Base-by-base conservation (phyloP, 2,888 invertebrate genomes). In the Caenorhabditis zanzibari region DNA sequence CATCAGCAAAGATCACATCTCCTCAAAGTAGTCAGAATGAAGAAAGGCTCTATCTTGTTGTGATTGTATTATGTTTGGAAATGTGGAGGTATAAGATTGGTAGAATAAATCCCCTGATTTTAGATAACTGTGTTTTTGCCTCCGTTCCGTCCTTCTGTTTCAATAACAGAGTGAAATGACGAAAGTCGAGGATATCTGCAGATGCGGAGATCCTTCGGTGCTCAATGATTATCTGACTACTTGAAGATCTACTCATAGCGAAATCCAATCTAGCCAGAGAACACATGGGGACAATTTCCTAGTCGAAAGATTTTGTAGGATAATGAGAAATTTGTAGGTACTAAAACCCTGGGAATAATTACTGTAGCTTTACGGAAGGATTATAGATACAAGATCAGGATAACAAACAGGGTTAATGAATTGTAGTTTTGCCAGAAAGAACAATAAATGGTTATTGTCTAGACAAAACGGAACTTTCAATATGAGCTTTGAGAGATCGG, bases 71-170 rank as follows among this genome's bases (percentile, higher is more conserved):
- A 5, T 22, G 12, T 28, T 44, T 44, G 41, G 7, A 28, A 63
- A 63, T 63, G 41, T 28, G n/a, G 44, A 47, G 63, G 26, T 63
- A 28, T 44, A 44, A 63, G 44, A 44, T 26, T 63, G 63, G 63
- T 63, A 63, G 1, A 44, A 44, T 9, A 28, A 63, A 63, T 63
- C 63, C 63, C 63, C 28, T 5, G 44, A n/a, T 59, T 63, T 63
- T 32, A 14, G 22, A 59, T 59, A 41, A 44, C 63, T 44, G 16
- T 63, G 44, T 63, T 63, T 58, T 63, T 44, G 10, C 38, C 38
- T 32, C 32, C 5, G 32, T 32, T 32, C 38, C 26, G 3, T 54
- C 28, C 7, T 41, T 63, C n/a, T 47, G 44, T 63, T 63, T 44
- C 28, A n/a, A 44, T 14, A 41, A 63, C 24, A 63, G 16, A 63